Base-by-base conservation (phyloP, 92 coral and sea anemone genomes). In the Isaurus tuberculatus region DNA sequence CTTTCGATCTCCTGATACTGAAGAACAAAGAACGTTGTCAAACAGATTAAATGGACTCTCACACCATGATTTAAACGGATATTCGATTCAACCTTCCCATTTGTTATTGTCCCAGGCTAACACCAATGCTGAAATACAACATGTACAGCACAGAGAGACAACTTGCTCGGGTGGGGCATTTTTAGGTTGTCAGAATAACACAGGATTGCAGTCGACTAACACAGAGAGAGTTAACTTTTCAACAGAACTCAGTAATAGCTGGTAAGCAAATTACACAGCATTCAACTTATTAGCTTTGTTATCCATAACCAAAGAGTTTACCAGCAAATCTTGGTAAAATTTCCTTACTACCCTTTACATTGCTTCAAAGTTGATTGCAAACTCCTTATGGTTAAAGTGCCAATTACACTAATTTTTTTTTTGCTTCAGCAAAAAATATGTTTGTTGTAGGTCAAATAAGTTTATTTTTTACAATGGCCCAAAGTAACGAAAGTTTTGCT, bases 31-130 rank as follows among this genome's bases (percentile, higher is more conserved):
- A 77, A 34, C 68, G 20, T 58, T 57, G 25, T 16, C 51, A 11
- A 77, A 58, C 9, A 58, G 64, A 22, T 61, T 77, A 37, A 77
- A 77, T 61, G 82, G 70, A 58, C 23, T 58, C 32, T 77, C 82
- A 58, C 70, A 77, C 7, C 32, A 58, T 22, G 33, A 22, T 58
- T 36, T 57, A 57, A 77, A 77, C 40, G 69, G 82, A 7, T 58
- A 55, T 37, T 57, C 70, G 2, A 22, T 58, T 5, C 82, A 34
- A 34, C 13, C 82, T 2, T 33, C 82, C 4, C 13, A 4, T 33
- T 6, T 46, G 9, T 16, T 31, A 30, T 34, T 33, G 6, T 3
- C 67, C 25, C 80, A 53, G 1, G 8, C 16, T 14, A 46, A 42
- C 27, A n/a, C 58, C 26, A 32, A 9, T 42, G 66, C 53, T 77